Conservation (phyloP, 2,888 invertebrate species). For the Malachius bipustulatus region DNA sequence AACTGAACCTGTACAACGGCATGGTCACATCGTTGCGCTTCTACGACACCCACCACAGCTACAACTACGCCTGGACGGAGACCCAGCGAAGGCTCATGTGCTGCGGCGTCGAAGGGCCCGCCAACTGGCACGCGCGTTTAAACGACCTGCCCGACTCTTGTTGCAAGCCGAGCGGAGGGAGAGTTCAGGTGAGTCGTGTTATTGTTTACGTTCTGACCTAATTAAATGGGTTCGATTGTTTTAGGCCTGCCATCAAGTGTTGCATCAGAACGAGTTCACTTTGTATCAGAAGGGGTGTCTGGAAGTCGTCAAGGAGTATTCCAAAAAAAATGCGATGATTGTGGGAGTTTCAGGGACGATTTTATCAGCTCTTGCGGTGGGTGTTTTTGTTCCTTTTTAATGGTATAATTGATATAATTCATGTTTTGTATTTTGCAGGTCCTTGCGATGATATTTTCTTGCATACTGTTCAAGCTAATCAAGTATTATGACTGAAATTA, state of each 20-base stretch:
- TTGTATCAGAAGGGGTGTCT: conserved; percentile 68
- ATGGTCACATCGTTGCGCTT: conserved; percentile 64
- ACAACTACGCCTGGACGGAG: conserved; percentile 77
- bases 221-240: too few relatives aligned
- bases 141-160: conserved; percentile 64
- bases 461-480: conserved; percentile 75
- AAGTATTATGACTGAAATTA: too few relatives aligned
- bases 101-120: conserved; percentile 67
- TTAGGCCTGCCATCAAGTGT: too few relatives aligned
- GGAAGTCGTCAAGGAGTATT: conserved; percentile 53
- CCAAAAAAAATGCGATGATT: conserved; percentile 65
- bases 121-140: conserved; percentile 72
- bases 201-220: too few relatives aligned
- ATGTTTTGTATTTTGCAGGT: conserved; percentile 48
- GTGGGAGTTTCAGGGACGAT: conserved; percentile 72
- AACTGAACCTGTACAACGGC: conserved; percentile 61
- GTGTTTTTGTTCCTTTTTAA: too few relatives aligned
- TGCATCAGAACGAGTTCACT: conserved; percentile 44
- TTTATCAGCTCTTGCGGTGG: conserved; percentile 78
- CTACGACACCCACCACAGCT: conserved; percentile 56
- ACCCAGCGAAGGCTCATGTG: conserved; percentile 76
- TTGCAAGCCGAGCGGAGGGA: conserved; percentile 52
- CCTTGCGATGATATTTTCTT: conserved; percentile 74
- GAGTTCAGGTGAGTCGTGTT: conserved; percentile 45
- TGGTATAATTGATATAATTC: conserved; percentile 3